phyloP scores from a whole-genome alignment of 2,888 invertebrate genomes.

The Leucophenga maculata region DNA sequence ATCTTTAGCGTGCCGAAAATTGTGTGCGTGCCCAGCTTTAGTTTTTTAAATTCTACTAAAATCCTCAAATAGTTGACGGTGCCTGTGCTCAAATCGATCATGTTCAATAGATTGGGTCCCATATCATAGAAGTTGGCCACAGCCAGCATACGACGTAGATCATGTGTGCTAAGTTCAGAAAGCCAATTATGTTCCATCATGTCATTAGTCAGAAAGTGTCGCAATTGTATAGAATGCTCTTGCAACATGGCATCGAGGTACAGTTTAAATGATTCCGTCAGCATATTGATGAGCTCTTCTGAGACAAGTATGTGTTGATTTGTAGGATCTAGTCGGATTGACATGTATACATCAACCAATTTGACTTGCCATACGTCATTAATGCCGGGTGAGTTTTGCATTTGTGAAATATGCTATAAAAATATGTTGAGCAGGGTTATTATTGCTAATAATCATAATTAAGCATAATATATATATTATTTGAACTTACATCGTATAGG shows the following conservation, averaged over 20 bases:
- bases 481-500: slow-evolving; percentile 76
- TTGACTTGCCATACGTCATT: slow-evolving; percentile 84
- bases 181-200: slow-evolving; percentile 55
- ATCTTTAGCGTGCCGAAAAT: slow-evolving; percentile 66
- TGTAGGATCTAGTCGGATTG: slow-evolving; percentile 28
- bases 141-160: slow-evolving; percentile 61
- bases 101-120: slow-evolving; percentile 65
- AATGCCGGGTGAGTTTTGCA: slow-evolving; percentile 45
- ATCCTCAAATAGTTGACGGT: slow-evolving; percentile 65
- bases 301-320: slow-evolving; percentile 60
- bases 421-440: no score
- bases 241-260: slow-evolving; percentile 57
- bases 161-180: slow-evolving; percentile 51
- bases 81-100: slow-evolving; percentile 56
- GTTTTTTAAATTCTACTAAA: slow-evolving; percentile 65
- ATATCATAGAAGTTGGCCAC: slow-evolving; percentile 67
- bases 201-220: slow-evolving; percentile 61
- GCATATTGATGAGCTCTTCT: slow-evolving; percentile 67
- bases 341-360: slow-evolving; percentile 75
- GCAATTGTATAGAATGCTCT: slow-evolving; percentile 53
- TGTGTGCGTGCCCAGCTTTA: slow-evolving; percentile 61
- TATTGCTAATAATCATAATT: no score
- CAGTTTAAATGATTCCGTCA: slow-evolving; percentile 61
- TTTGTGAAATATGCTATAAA: slow-evolving; percentile 55
- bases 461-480: no score